Percentiles rank a stretch among this genome's conserved stretches.
These are phyloP conservation scores for Alethe castanea DNA, from an alignment of 2,113 vertebrate species.

Conservation along the genomic window DNA sequence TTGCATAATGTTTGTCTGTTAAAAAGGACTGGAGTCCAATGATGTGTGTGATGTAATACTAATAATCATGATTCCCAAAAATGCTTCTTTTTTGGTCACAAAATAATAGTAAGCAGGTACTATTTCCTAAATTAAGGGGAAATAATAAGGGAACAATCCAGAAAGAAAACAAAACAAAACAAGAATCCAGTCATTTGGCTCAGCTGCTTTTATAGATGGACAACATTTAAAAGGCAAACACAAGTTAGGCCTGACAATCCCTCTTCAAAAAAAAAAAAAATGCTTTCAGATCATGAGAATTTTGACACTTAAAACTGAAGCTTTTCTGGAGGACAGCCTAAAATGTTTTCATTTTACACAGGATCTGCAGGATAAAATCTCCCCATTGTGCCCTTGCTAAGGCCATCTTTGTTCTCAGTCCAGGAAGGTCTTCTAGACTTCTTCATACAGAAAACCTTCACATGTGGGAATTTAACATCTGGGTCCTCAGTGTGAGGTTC, in stretches of 20 bases:
- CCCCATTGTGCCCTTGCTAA: not conserved
- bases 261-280: not conserved
- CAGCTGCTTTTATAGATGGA: not conserved
- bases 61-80: not conserved
- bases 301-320: not conserved
- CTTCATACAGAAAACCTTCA: not conserved
- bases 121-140: not conserved
- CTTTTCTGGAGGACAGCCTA: not conserved
- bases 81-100: not conserved
- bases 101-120: not conserved
- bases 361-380: not conserved
- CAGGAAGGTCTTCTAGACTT: not conserved
- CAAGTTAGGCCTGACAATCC: not conserved
- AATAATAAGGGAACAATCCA: not conserved
- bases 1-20: not conserved
- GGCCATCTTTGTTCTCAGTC: not conserved
- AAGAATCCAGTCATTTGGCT: not conserved
- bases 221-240: not conserved
- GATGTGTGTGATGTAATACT: not conserved
- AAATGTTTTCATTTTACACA: not conserved
- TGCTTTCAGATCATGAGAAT: not conserved
- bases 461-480: not conserved
- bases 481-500: not conserved
- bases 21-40: not conserved
- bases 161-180: not conserved